A percentile compares a stretch with the other conserved stretches of the same genome.
Evolutionary conservation across 2,888 invertebrate species (phyloP).

Genomic region (Drosophila subsilvestris): DNA sequence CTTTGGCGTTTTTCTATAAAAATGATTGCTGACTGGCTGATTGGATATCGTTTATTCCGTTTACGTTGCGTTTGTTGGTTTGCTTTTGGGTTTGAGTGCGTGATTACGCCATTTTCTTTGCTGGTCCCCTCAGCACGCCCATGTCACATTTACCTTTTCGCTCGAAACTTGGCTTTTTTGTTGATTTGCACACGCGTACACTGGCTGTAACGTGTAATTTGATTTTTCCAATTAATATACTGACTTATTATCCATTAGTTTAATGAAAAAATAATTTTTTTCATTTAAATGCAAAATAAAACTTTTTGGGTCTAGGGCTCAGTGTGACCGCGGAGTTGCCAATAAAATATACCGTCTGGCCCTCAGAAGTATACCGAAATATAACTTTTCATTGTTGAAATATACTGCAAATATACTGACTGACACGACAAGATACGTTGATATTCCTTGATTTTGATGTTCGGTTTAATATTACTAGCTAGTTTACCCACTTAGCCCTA

Average conservation of each 20-base stretch:
- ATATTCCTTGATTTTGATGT: too few relatives aligned
- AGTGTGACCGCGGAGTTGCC: too few relatives aligned
- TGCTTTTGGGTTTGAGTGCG: conserved; percentile 65
- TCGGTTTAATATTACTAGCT: too few relatives aligned
- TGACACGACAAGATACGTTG: too few relatives aligned
- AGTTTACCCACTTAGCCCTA: too few relatives aligned
- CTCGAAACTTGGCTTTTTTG: conserved; percentile 14
- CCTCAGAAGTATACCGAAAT: too few relatives aligned
- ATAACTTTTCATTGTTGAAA: too few relatives aligned
- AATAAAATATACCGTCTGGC: too few relatives aligned
- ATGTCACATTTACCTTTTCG: conserved; percentile 71
- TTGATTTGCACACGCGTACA: conserved; percentile 38
- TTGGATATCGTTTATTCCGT: conserved; percentile 69
- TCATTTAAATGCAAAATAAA: conserved; percentile 36
- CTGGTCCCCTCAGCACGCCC: conserved; percentile 66
- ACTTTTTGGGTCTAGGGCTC: not conserved
- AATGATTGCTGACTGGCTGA: conserved; percentile 72
- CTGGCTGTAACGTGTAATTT: conserved; percentile 24
- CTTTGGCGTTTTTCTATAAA: conserved; percentile 53
- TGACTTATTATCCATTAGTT: conserved; percentile 33
- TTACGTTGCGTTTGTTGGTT: conserved; percentile 68
- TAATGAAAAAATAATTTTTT: conserved; percentile 24
- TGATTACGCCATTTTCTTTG: conserved; percentile 78
- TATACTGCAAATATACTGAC: too few relatives aligned
- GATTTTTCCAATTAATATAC: conserved; percentile 40